These are phyloP conservation scores for Drosophila pseudoananassae DNA, from an alignment of 1,140 invertebrate species.

Conservation along the genomic window DNA sequence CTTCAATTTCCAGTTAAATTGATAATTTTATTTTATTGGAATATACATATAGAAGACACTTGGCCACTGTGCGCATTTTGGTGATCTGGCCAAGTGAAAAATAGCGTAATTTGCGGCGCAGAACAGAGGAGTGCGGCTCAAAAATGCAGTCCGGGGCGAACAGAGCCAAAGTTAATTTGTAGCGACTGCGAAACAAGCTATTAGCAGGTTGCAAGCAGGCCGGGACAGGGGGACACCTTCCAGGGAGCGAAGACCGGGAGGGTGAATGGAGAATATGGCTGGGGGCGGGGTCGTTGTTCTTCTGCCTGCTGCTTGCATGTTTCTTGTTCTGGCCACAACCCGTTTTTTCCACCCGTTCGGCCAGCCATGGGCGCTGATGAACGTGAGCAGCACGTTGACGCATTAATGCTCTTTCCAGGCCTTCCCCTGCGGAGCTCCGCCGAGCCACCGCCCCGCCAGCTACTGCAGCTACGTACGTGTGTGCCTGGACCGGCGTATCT, in stretches of 20 bases:
- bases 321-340: constrained; percentile 58
- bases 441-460: constrained; percentile 12
- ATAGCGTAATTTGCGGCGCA: constrained; percentile 73
- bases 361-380: constrained; percentile 54
- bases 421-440: constrained; percentile 1
- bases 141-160: constrained; percentile 61
- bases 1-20: too few relatives aligned
- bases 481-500: constrained; percentile 64
- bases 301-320: constrained; percentile 38
- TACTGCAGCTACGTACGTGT: constrained; percentile 38
- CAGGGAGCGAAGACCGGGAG: neutral
- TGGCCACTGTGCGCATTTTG: constrained; percentile 18
- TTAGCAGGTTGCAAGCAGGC: constrained; percentile 67
- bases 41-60: neutral
- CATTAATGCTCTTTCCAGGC: constrained; percentile 56
- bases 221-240: neutral
- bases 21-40: too few relatives aligned
- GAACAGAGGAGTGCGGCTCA: constrained; percentile 45
- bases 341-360: constrained; percentile 39
- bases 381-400: constrained; percentile 61
- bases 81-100: constrained; percentile 67
- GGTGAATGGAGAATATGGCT: neutral
- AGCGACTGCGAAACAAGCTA: constrained; percentile 79
- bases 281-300: constrained; percentile 25
- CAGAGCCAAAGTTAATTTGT: constrained; percentile 80